Base-by-base conservation (phyloP, 2,113 vertebrate species). In the Rhineura floridana region DNA sequence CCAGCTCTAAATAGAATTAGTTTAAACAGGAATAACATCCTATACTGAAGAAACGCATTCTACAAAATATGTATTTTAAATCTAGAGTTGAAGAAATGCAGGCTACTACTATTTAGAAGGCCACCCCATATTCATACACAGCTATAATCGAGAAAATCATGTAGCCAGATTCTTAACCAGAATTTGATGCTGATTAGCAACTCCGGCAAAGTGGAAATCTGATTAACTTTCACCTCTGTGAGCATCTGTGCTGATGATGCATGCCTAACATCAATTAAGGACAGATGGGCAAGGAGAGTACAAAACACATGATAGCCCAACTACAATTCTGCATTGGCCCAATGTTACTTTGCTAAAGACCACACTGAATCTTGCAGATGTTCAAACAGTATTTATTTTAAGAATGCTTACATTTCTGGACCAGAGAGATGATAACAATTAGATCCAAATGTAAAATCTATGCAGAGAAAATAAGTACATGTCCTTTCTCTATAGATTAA, bases 11-110 rank as follows among this genome's bases (percentile, higher is more conserved):
- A 90, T n/a, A 30, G 1, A 30, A 30, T 1, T 3, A 83, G 2
- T 48, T 79, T 91, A 70, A 91, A 88, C 52, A 94, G 88, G 63
- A 96, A 93, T 13, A 96, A 93, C 17, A 88, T 36, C 46, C 72
- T 91, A 82, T 6, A 21, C 21, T 52, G 93, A 75, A 2, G 86
- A 70, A 91, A 89, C 13, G 21, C 11, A 48, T 48, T 21, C 30
- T 10, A n/a, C 30, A 50, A 50, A 67, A 2, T 30, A 12, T 23
- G 81, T 69, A 8, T 69, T 67, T 67, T 83, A 42, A 65, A 63
- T 15, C 39, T 19, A 46, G 36, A 25, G 13, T 65, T 82, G 25
- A 48, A 44, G 25, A 69, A 69, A 83, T 67, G 62, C 6, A 81
- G 55, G 63, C 55, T 42, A 15, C 36, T 42, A 39, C 3, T 81